Evolutionary conservation across 2,797 vertebrate genomes (phyloP).

Genomic region (Danionella dracula): DNA sequence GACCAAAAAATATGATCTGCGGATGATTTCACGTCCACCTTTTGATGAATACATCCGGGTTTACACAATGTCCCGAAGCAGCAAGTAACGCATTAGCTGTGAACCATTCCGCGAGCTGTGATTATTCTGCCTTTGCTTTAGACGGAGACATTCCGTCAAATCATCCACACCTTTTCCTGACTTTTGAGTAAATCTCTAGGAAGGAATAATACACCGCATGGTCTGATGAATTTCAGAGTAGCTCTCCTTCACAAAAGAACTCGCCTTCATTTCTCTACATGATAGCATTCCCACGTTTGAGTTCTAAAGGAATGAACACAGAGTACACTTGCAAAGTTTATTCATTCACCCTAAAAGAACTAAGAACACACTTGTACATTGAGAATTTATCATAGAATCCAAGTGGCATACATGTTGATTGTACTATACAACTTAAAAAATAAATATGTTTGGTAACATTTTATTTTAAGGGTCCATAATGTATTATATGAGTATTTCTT

Average conservation of each 20-base stretch:
- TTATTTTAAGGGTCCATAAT: too few species aligned
- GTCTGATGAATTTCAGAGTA: constrained; percentile 25
- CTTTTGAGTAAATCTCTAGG: constrained; percentile 39
- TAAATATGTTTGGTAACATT: not conserved
- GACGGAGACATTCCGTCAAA: constrained; percentile 27
- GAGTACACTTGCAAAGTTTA: constrained; percentile 32
- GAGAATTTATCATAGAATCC: constrained; percentile 3
- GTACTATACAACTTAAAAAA: constrained; percentile 6
- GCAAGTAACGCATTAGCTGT: constrained; percentile 7
- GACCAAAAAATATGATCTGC: constrained; percentile 10
- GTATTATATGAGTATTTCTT: too few species aligned
- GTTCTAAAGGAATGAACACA: not conserved
- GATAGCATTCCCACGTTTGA: constrained; percentile 15
- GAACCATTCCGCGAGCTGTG: constrained; percentile 18
- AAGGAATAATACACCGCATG: constrained; percentile 43
- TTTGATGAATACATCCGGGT: not conserved
- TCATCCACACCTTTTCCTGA: constrained; percentile 39
- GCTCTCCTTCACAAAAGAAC: constrained; percentile 11
- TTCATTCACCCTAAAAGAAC: constrained; percentile 26
- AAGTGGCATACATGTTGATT: not conserved
- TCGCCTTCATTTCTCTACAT: constrained; percentile 22
- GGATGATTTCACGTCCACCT: constrained; percentile 5
- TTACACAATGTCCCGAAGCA: constrained; percentile 17
- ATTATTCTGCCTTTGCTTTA: not conserved
- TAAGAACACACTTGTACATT: constrained; percentile 25